Conservation (phyloP, 2,113 vertebrate genomes). For the Corythornis vintsioides region DNA sequence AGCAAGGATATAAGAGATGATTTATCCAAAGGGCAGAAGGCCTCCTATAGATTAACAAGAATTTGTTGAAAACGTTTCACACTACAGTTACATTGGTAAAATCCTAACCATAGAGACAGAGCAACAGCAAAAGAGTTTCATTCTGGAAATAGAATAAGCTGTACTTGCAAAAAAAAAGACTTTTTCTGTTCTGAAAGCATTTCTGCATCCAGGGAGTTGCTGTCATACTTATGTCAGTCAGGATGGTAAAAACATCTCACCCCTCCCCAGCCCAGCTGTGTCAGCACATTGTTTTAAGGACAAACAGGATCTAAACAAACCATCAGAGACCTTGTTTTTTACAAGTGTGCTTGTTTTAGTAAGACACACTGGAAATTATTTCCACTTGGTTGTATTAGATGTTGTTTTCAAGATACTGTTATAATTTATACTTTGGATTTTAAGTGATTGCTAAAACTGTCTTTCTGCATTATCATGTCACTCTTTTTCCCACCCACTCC, state of each 20-base stretch:
- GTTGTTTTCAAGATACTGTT: not conserved
- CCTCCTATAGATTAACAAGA: not conserved
- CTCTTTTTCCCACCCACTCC: not conserved
- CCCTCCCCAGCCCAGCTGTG: not conserved
- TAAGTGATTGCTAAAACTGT: not conserved
- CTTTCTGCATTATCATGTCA: not conserved
- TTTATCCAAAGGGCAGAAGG: not conserved
- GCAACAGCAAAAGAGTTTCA: not conserved
- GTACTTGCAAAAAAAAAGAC: not conserved
- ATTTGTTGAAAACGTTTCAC: not conserved
- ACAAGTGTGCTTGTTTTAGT: not conserved
- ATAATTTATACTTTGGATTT: not conserved
- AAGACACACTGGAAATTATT: not conserved
- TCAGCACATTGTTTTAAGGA: conserved; percentile 43
- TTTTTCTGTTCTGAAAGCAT: not conserved
- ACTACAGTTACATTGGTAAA: not conserved
- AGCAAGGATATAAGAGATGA: not conserved
- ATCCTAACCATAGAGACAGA: not conserved
- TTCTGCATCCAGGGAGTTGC: not conserved
- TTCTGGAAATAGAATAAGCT: not conserved
- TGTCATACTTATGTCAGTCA: conserved; percentile 34
- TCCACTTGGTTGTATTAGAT: not conserved
- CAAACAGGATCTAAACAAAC: not conserved
- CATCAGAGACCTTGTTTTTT: not conserved
- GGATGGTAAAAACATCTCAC: not conserved